Evolutionary conservation across 2,797 vertebrate species (phyloP), one percentile per base, ranked within the genome.

Genomic region (Premnoplex brunnescens): DNA sequence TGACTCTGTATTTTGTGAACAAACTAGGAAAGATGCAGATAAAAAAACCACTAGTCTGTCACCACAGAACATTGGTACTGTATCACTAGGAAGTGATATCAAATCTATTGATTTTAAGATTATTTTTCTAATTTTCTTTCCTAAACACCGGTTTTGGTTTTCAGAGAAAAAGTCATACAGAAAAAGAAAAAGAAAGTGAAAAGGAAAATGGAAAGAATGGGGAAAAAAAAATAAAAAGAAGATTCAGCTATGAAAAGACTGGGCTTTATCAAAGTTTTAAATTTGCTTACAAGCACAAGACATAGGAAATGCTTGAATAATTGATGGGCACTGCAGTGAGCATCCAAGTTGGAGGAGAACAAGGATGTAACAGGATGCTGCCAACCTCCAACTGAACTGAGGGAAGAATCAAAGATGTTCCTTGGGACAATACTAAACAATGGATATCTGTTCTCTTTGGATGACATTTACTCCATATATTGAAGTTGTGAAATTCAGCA

Each of bases 171-270:
- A 43, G 2, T 21, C 21, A 4, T 49, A 12, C 9, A 7, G 20
- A 30, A 22, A 8, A 49, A 7, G 20, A n/a, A 22, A 8, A 55
- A 24, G 6, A 36, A 32, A 63, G 12, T 15, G 30, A 39, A 37
- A 28, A 19, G 23, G 6, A 12, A 37, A 36, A 14, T 3, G 5
- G 12, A 3, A 36, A 26, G 17, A 2, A 8, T 16, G 3, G 10
- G 10, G 5, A 15, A 3, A 4, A 14, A 3, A 3, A 2, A 21
- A 4, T 10, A 20, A 9, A 55, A 26, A 30, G 14, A 46, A 7
- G 34, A 6, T 6, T 59, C 14, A 23, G 21, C 5, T 51, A 81
- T 62, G 3, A 20, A 12, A 3, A 92, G 21, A 48, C 17, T 39
- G 44, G 14, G 54, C 17, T 71, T 12, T 36, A 56, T 24, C 12